Evolutionary conservation across 2,888 invertebrate species (phyloP).

Genomic region (Lithophane socia): DNA sequence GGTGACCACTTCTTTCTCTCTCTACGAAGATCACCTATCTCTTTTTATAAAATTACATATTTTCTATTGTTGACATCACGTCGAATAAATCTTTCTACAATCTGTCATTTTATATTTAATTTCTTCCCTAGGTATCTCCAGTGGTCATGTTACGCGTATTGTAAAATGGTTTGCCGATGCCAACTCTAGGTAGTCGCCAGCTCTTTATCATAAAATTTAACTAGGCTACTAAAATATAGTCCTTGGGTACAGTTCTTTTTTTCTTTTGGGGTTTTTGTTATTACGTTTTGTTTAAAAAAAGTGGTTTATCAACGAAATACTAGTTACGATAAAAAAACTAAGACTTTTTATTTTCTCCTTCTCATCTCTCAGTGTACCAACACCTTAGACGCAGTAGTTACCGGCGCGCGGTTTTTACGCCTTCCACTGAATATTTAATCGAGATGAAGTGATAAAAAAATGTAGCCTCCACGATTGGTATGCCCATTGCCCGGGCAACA

Average conservation of each 20-base stretch:
- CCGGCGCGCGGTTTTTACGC: conserved; percentile 64
- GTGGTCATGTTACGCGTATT: background rate
- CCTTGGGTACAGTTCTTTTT: background rate
- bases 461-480: conserved; percentile 65
- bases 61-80: background rate
- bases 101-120: background rate
- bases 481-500: conserved; percentile 22
- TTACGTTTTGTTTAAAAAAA: background rate
- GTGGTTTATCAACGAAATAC: background rate
- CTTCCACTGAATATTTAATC: conserved; percentile 69
- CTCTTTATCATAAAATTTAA: background rate
- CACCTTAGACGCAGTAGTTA: conserved; percentile 56
- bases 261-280: background rate
- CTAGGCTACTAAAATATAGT: background rate
- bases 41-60: background rate
- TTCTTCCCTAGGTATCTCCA: background rate
- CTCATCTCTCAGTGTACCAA: conserved; percentile 45
- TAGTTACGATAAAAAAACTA: background rate
- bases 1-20: background rate
- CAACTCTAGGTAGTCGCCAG: background rate
- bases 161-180: background rate
- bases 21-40: background rate
- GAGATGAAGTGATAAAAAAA: conserved; percentile 74
- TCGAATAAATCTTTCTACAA: background rate
- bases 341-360: background rate